Evolutionary conservation across 2,113 vertebrate species (phyloP), one percentile per base, ranked within the genome.

Genomic region (Garra rufa): DNA sequence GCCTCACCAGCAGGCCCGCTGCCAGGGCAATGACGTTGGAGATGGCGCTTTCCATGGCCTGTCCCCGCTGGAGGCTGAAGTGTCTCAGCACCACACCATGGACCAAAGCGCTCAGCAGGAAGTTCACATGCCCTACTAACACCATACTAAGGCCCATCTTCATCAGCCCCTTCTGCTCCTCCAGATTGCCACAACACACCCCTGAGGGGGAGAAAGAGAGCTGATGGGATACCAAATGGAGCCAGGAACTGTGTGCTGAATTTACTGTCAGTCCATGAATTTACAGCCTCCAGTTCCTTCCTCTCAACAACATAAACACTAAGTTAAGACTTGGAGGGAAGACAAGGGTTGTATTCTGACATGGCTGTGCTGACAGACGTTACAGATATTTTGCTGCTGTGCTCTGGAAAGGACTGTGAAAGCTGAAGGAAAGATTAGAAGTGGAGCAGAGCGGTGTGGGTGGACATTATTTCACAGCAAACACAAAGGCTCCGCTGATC

Each of bases 81-180:
- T 97, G 95, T 63, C 97, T 90, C 79, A 99, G 94, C 70, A 97
- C 95, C 0, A 94, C 95, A 48, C 98, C 96, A 0, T 99, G 97
- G 11, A 98, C 92, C 2, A 98, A 89, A 0, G 96, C 94, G 0
- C 93, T 94, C 0, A 93, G 38, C 76, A 99, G 92, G 94, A 99
- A 98, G 92, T 93, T 97, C 24, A 97, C 85, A 9, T 99, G 97
- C 2, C 97, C 96, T 0, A 95, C 26, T 28, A 98, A 93, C 76
- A 98, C 93, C 90, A 97, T 90, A 90, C 95, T 91, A 83, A 99
- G 94, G 1, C 97, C 97, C 0, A 95, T 94, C 92, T 96, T 99
- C 98, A 97, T 98, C 89, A 98, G 92, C 82, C 92, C 84, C 86
- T 90, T 93, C 73, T 92, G 91, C 41, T 93, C 88, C 38, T 93